Conservation (phyloP, 1,140 invertebrate species). For the Polyergus mexicanus region DNA sequence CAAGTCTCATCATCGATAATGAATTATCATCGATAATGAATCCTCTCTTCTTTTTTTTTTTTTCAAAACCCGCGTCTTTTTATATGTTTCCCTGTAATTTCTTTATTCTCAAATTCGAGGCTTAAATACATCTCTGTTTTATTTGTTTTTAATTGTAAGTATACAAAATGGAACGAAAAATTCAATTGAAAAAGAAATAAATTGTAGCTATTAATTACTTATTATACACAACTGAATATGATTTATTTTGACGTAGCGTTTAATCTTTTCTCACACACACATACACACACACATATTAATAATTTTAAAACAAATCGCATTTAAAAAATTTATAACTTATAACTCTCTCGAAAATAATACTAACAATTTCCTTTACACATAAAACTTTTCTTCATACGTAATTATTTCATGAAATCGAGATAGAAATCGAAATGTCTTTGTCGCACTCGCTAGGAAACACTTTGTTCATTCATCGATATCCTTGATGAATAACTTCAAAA, state of each 20-base stretch:
- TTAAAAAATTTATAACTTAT: neutral
- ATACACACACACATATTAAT: neutral
- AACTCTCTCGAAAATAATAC: neutral
- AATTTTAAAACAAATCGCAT: neutral
- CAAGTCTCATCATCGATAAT: neutral
- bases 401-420: neutral
- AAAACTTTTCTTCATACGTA: neutral
- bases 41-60: neutral
- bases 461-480: constrained; percentile 15
- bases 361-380: neutral
- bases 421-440: neutral
- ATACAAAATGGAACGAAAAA: no score
- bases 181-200: no score
- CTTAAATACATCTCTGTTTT: neutral
- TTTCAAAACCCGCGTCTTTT: neutral
- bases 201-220: neutral
- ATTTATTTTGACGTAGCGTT: neutral
- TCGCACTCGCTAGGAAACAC: neutral
- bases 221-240: neutral
- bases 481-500: neutral
- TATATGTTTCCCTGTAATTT: neutral
- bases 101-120: neutral
- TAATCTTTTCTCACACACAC: neutral
- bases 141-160: no score
- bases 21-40: neutral